phyloP scores from a whole-genome alignment of 1,140 invertebrate genomes.

The Lepidotrigona ventralis region DNA sequence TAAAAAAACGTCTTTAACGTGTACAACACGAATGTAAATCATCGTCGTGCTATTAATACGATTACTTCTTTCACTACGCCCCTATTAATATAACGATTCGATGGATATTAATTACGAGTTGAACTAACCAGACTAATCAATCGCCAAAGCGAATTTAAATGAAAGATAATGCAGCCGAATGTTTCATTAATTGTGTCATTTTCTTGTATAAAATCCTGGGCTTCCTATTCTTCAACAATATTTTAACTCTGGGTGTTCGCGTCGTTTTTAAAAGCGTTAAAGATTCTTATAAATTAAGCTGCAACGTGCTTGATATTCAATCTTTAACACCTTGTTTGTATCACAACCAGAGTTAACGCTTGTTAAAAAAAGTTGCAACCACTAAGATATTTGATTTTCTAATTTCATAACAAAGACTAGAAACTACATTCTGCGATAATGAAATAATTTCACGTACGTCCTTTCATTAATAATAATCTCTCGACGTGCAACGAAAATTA shows the following conservation, averaged over 20 bases:
- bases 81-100: too few relatives aligned
- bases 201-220: background rate
- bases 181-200: background rate
- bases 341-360: too few relatives aligned
- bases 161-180: background rate
- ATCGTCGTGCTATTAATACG: background rate
- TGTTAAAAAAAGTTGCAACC: too few relatives aligned
- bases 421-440: background rate
- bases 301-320: background rate
- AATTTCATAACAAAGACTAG: too few relatives aligned
- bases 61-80: background rate
- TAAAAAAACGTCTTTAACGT: background rate
- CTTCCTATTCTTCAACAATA: background rate
- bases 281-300: background rate
- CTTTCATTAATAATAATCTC: background rate
- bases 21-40: background rate
- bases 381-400: too few relatives aligned
- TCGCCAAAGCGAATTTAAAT: background rate
- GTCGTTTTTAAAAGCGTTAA: background rate
- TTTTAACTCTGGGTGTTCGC: background rate
- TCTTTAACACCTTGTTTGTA: background rate
- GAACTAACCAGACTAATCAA: background rate
- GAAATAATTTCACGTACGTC: background rate
- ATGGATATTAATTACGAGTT: background rate
- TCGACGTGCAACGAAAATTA: background rate